Evolutionary conservation across 2,113 vertebrate genomes (phyloP), one percentile per base, ranked within the genome.

Genomic region (Shinisaurus crocodilurus): DNA sequence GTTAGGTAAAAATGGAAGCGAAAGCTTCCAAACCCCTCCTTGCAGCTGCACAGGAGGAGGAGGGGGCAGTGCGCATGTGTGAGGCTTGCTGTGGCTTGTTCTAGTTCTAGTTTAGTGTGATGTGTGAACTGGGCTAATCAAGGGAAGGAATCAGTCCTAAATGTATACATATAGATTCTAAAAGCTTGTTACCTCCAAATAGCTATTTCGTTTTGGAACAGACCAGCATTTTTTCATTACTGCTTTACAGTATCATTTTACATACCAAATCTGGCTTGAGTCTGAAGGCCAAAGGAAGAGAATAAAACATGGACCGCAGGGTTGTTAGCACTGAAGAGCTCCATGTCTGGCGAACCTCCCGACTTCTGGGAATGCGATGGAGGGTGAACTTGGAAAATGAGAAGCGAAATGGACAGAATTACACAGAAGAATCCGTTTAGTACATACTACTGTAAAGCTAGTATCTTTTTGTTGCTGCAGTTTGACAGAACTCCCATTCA

Each of bases 211-310:
- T 79, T 81, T 81, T 32, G 9, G 48, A 83, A 37, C 0, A 8
- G 40, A 90, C 82, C 65, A 94, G 20, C 57, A 79, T 93, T 6
- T 88, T 85, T 86, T 88, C 63, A 92, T 1, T 29, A 76, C 54
- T 77, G 87, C 27, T 65, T 57, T 70, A 67, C 29, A 57, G 18
- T 37, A 75, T 48, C 34, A 85, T 63, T 88, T 77, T 95, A 98
- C 99, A 69, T 98, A 99, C 99, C 98, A 99, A 79, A 96, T 99
- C 99, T n/a, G 99, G 99, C 93, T 97, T 97, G 89, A 98, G 94
- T 94, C 89, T 98, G 94, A 97, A 97, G 92, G 98, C 96, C 91
- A 99, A 96, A 23, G 98, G 98, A 4, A 99, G 29, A 4, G 98
- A 98, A 48, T 96, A 96, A 8, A 97, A 82, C n/a, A 97, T 84